phyloP scores from a whole-genome alignment of 2,888 invertebrate species.

The Ditula angustiorana region DNA sequence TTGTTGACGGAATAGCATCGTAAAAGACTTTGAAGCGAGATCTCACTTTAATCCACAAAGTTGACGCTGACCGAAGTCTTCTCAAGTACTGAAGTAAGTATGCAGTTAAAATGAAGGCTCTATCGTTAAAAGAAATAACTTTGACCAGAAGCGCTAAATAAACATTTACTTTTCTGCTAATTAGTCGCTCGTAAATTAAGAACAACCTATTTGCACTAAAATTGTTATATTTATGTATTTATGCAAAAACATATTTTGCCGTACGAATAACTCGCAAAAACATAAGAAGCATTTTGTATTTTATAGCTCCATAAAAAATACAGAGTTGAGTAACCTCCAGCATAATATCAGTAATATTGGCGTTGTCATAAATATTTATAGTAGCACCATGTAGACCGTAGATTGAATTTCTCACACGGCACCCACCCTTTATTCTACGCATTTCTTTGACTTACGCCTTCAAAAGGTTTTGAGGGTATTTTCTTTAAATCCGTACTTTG shows the following conservation, averaged over 20 bases:
- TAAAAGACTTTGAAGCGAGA: constrained; percentile 15
- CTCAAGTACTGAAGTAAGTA: constrained; percentile 25
- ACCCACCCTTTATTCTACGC: constrained; percentile 49
- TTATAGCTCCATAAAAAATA: too few relatives aligned
- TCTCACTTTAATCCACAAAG: constrained; percentile 25
- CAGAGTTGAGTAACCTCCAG: constrained; percentile 45
- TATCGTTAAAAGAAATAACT: constrained; percentile 11
- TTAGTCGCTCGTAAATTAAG: constrained; percentile 35
- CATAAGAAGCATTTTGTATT: not conserved
- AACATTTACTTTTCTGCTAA: not conserved
- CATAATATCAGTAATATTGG: constrained; percentile 45
- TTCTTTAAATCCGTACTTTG: constrained; percentile 9
- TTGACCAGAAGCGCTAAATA: constrained; percentile 3
- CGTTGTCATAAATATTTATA: constrained; percentile 66
- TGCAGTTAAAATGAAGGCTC: constrained; percentile 15
- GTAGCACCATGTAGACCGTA: constrained; percentile 45
- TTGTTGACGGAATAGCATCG: constrained; percentile 18
- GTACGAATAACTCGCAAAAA: too few relatives aligned
- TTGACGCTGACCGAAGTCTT: constrained; percentile 12
- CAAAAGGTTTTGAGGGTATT: constrained; percentile 16
- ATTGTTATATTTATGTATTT: too few relatives aligned
- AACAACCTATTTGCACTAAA: not conserved
- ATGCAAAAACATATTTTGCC: too few relatives aligned
- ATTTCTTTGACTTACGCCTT: constrained; percentile 34
- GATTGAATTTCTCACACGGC: constrained; percentile 59